A percentile compares a stretch with the other conserved stretches of the same genome.
Evolutionary conservation across 2,888 invertebrate species (phyloP).

Genomic region (Sycophila texana): DNA sequence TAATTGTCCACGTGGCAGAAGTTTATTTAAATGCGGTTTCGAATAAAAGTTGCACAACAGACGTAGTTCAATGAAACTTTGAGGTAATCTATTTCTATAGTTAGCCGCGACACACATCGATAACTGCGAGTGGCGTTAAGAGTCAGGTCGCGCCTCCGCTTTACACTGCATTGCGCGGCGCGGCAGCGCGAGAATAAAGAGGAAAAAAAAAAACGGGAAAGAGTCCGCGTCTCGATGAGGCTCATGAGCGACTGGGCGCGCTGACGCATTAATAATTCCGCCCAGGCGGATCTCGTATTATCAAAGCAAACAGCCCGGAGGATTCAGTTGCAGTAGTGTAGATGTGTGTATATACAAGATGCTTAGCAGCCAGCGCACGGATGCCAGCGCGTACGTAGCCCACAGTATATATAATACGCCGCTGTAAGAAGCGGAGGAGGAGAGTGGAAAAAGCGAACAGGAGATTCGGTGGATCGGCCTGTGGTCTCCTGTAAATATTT

Average conservation of each 20-base stretch:
- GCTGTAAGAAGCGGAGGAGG: slow-evolving; percentile 19
- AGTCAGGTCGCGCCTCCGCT: slow-evolving; percentile 17
- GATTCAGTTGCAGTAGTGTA: slow-evolving; percentile 57
- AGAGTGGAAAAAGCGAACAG: slow-evolving; percentile 24
- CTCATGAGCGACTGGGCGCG: slow-evolving; percentile 37
- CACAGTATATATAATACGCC: slow-evolving; percentile 10
- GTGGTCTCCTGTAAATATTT: slow-evolving; percentile 70
- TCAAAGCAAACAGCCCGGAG: slow-evolving; percentile 64
- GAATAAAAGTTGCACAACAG: no score
- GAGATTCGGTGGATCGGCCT: slow-evolving; percentile 31
- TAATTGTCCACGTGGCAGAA: neutral
- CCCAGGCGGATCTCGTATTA: slow-evolving; percentile 62
- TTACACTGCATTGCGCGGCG: neutral
- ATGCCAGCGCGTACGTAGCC: slow-evolving; percentile 23
- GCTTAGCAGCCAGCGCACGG: neutral
- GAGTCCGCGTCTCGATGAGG: slow-evolving; percentile 21
- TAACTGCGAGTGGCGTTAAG: slow-evolving; percentile 22
- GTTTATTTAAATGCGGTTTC: neutral
- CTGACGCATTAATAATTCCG: slow-evolving; percentile 58
- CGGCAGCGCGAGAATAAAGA: neutral
- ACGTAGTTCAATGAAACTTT: neutral
- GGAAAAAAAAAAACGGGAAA: neutral
- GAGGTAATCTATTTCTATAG: slow-evolving; percentile 19
- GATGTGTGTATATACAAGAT: neutral
- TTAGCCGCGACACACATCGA: slow-evolving; percentile 7